Conservation (phyloP, 1,140 invertebrate species). For the Drosophila lacertosa region DNA sequence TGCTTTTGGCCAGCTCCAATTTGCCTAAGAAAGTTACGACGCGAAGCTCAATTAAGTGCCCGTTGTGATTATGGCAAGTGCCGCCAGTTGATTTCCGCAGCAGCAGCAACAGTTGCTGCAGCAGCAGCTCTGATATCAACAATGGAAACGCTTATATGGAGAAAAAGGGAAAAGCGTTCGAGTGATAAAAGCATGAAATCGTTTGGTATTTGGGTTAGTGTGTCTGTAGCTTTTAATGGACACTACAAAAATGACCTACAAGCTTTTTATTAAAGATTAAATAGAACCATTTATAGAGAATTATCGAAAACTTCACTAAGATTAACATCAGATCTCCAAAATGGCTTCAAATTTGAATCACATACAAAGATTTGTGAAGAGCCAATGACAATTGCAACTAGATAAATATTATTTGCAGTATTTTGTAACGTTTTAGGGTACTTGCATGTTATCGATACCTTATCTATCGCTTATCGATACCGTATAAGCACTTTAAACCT, state of each 20-base stretch:
- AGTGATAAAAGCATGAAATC: neutral
- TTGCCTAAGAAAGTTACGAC: conserved; percentile 33
- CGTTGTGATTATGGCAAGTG: conserved; percentile 41
- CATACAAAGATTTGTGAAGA: too few species aligned
- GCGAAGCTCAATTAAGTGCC: conserved; percentile 27
- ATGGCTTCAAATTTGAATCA: too few species aligned
- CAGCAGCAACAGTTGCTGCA: neutral
- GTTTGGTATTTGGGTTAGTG: neutral
- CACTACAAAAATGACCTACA: too few species aligned
- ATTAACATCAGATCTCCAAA: too few species aligned
- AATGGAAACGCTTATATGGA: conserved; percentile 4
- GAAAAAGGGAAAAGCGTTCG: neutral
- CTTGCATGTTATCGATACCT: neutral
- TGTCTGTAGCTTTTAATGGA: neutral
- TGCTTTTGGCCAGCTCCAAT: conserved; percentile 20
- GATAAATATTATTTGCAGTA: too few species aligned
- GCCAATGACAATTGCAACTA: too few species aligned
- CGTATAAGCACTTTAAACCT: too few species aligned
- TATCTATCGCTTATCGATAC: neutral
- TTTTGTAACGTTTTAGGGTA: too few species aligned
- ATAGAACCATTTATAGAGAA: neutral
- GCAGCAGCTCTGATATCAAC: conserved; percentile 1
- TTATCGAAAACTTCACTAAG: too few species aligned
- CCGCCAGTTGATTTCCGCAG: conserved; percentile 39
- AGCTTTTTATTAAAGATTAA: neutral